These are phyloP conservation scores for Neomicropteryx cornuta DNA, from an alignment of 1,140 invertebrate genomes.

Conservation along the genomic window DNA sequence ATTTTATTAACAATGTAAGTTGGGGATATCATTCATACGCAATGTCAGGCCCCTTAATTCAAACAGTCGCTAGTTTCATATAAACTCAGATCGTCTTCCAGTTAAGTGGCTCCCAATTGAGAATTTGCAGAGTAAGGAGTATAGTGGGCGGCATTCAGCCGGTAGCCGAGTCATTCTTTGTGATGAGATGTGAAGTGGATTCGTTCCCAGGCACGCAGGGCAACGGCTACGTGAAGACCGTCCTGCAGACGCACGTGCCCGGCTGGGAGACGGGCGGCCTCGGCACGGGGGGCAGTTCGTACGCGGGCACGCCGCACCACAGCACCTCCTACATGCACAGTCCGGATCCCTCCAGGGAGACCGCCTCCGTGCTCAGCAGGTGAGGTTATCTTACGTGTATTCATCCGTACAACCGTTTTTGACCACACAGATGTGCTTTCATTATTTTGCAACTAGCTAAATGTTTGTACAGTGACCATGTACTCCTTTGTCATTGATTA, in stretches of 20 bases:
- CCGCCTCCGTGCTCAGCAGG: slow-evolving; percentile 55
- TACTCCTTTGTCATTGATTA: too few relatives aligned
- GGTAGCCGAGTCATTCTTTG: too few relatives aligned
- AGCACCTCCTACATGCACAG: slow-evolving; percentile 44
- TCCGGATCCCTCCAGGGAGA: slow-evolving; percentile 58
- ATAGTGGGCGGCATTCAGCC: too few relatives aligned
- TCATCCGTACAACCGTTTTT: too few relatives aligned
- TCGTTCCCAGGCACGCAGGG: slow-evolving; percentile 25
- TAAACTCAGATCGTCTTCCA: not conserved
- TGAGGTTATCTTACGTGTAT: too few relatives aligned
- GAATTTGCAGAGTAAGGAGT: too few relatives aligned
- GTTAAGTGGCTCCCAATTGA: not conserved
- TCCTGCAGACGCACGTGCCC: slow-evolving; percentile 74
- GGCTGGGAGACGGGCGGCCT: slow-evolving; percentile 45
- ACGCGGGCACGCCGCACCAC: slow-evolving; percentile 50
- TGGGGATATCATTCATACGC: not conserved
- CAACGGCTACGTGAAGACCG: slow-evolving; percentile 82
- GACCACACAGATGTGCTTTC: too few relatives aligned
- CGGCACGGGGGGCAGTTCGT: slow-evolving; percentile 37
- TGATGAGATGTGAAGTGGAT: not conserved
- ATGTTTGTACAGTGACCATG: too few relatives aligned
- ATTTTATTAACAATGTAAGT: too few relatives aligned
- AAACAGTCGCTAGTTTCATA: not conserved
- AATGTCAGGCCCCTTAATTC: not conserved
- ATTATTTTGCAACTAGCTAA: too few relatives aligned